Evolutionary conservation across 2,113 vertebrate species (phyloP), one percentile per base, ranked within the genome.

Genomic region (Pelecanus crispus): DNA sequence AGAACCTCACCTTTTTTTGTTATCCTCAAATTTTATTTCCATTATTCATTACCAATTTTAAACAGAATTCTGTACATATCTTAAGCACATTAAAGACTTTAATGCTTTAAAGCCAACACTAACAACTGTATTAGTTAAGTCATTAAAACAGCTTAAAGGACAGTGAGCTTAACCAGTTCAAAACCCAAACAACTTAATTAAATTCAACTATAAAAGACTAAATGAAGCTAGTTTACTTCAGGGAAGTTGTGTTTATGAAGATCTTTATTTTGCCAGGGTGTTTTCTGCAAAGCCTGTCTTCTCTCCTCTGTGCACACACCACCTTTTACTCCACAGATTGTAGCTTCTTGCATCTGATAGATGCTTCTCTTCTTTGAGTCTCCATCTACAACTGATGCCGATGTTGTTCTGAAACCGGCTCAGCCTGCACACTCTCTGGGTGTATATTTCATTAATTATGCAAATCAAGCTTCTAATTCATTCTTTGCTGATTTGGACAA

Each of bases 1-100:
- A 97, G 96, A 97, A 96, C 70, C 97, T 95, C 74, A 94, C 94
- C 87, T 77, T 70, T 62, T 78, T 78, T 65, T 56, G 66, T 62
- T 90, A 77, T 52, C 29, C 55, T 78, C 50, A 94, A 94, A 95
- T 87, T 92, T 93, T 91, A 88, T 75, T 93, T 29, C 45, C 34
- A 77, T 83, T 79, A 66, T 53, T 68, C 50, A 92, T 32, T 84
- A 89, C 9, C 44, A 40, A 72, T 92, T 97, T 95, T 91, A 95
- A 96, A 81, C 5, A 70, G 52, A 67, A 92, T 58, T 81, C 38
- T 28, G 42, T 65, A 83, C 36, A 34, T 68, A 90, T 74, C 75
- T 78, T 81, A 90, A 86, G 55, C 47, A 74, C 40, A 71, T 84
- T 91, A 61, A 88, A 84, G 72, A 88, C 56, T 45, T 94, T 7